Base-by-base conservation (phyloP, 2,113 vertebrate genomes). In the Lepus americanus region DNA sequence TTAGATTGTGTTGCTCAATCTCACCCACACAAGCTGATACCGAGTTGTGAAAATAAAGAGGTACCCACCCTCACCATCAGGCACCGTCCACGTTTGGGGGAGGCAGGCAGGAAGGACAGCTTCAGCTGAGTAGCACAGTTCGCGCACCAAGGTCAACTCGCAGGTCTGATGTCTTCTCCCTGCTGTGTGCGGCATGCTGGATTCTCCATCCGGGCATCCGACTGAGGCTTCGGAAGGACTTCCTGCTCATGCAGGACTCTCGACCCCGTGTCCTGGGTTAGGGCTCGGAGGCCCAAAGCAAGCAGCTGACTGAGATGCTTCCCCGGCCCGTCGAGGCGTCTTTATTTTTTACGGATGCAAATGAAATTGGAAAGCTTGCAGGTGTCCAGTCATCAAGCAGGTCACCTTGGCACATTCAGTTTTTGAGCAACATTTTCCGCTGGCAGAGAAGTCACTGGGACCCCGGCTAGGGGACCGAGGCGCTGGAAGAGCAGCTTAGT, bases 361-460 rank as follows among this genome's bases (percentile, higher is more conserved):
- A 88, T 88, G 82, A 79, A 92, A 73, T 88, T 53, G 14, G 51
- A 82, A 93, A 86, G 29, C 16, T 9, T 44, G 8, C 55, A 82
- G 12, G 66, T 9, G 17, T 51, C 49, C 73, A 67, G 69, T 59
- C 70, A 44, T 59, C 19, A 85, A 66, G 23, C 70, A 83, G 36
- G 20, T 87, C 63, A 70, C 76, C 63, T 90, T 90, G 27, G 20
- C 44, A 11, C 55, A 64, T 63, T 86, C 20, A 4, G 6, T 90
- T 84, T 88, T 64, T 61, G 61, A 82, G 70, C 51, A 93, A 59
- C 94, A 92, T 92, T 76, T 7, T 33, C 39, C 6, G 80, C 59
- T 20, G 33, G 12, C 9, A 69, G 67, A 66, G 29, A 79, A 87
- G 66, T n/a, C 19, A 6, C 19, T 59, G 20, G 27, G 12, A 36